Evolutionary conservation across 2,888 invertebrate species (phyloP).

Genomic region (Chrysolina haemoptera): DNA sequence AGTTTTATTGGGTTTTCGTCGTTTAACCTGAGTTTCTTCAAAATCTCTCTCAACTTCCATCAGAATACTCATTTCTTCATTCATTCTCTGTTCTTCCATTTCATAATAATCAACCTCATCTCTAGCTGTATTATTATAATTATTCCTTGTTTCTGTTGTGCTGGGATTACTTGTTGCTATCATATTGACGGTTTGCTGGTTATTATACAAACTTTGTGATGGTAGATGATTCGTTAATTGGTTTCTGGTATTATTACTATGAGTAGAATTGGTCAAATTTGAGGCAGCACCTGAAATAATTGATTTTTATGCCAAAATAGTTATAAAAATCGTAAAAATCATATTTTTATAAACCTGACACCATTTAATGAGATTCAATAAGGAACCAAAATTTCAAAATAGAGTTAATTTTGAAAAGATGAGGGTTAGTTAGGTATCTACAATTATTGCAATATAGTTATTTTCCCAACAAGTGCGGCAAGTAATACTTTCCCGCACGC

Average conservation of each 20-base stretch:
- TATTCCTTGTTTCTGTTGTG: conserved; percentile 1
- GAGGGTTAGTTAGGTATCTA: no score
- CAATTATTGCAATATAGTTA: no score
- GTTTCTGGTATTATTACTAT: not conserved
- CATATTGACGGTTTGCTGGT: not conserved
- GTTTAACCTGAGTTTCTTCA: conserved; percentile 29
- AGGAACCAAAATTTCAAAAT: no score
- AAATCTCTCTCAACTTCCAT: conserved; percentile 57
- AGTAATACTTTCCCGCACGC: no score
- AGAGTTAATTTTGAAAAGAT: no score
- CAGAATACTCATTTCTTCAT: conserved; percentile 57
- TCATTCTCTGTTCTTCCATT: conserved; percentile 51
- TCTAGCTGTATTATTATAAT: not conserved
- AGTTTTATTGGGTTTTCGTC: conserved; percentile 39
- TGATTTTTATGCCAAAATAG: not conserved
- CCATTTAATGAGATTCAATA: no score
- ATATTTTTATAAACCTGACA: no score
- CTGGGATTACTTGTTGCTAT: not conserved
- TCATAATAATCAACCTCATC: conserved; percentile 26
- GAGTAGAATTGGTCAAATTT: not conserved
- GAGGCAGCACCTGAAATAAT: not conserved
- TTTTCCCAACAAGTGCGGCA: no score
- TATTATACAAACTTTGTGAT: not conserved
- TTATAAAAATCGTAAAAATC: no score
- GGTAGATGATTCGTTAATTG: not conserved